A percentile compares a stretch with the other conserved stretches of the same genome.
Evolutionary conservation across 2,888 invertebrate species (phyloP).

Genomic region (Vandiemenella viatica): DNA sequence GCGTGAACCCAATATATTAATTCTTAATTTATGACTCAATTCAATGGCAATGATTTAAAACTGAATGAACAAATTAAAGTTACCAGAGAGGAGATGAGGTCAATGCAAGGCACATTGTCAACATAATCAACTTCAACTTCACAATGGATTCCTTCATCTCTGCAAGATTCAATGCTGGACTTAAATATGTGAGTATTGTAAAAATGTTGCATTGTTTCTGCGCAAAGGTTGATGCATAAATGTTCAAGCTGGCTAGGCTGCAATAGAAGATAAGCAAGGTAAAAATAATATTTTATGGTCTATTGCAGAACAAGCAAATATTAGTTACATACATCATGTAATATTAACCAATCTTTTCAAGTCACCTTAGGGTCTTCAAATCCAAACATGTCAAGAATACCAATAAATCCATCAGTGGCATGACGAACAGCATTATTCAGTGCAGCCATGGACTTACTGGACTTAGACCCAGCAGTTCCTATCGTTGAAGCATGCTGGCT

Average conservation of each 20-base stretch:
- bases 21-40: background rate
- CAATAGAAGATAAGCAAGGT: conserved; percentile 9
- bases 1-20: background rate
- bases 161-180: conserved; percentile 80
- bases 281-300: too few species aligned
- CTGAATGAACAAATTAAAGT: conserved; percentile 19
- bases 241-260: conserved; percentile 78
- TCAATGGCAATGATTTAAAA: too few species aligned
- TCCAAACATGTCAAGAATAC: conserved; percentile 92
- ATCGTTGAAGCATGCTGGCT: conserved; percentile 71
- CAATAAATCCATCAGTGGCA: conserved; percentile 89
- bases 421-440: conserved; percentile 83
- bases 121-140: conserved; percentile 87
- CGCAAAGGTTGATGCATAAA: conserved; percentile 86
- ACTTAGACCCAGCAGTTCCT: conserved; percentile 55
- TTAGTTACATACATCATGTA: background rate
- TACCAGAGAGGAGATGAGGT: conserved; percentile 78
- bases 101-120: conserved; percentile 90
- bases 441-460: conserved; percentile 71
- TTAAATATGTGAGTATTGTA: conserved; percentile 96
- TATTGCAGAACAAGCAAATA: background rate
- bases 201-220: conserved; percentile 95
- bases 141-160: conserved; percentile 81
- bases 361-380: conserved; percentile 72
- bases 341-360: background rate